Evolutionary conservation across 2,888 invertebrate species (phyloP), one percentile per base, ranked within the genome.

Genomic region (Drosophila kanekoi): DNA sequence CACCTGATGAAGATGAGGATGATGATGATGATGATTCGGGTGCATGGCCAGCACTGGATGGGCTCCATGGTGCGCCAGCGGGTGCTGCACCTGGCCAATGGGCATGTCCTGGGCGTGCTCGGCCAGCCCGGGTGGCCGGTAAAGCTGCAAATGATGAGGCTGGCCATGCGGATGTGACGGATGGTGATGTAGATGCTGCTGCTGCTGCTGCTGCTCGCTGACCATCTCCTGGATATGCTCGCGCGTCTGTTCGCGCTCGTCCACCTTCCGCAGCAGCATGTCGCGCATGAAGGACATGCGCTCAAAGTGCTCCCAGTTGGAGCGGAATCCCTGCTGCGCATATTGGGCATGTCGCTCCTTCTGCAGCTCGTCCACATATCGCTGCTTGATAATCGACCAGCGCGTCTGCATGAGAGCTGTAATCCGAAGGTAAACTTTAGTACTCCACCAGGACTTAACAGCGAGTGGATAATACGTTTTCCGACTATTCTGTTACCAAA

Each of bases 171-270:
- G 65, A 0, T 71, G 72, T 0, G 65, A 57, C 1, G 76, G 79
- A 1, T 74, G 79, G 0, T 82, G 80, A n/a, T 82, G 86, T n/a
- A 79, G 80, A 10, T 76, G 79, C 10, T 88, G 90, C 20, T 88
- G 81, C 16, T 87, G 74, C n/a, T 90, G 91, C 54, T 91, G 91
- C 74, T 91, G 91, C 49, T 91, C 91, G 44, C 87, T 91, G 16
- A 91, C 91, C 65, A 91, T 91, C 74, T 91, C 91, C 71, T 91
- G 91, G 37, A 91, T 91, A 43, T 90, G 91, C 43, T 91, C 90
- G 8, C 90, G 91, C 2, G 91, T 91, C 69, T 91, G 91, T 48
- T 91, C 91, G 13, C 91, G 89, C 51, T 91, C 91, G 48, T 91
- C 91, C 38, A 91, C 91, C 65, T 91, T 91, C 16, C 89, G 87